phyloP scores from a whole-genome alignment of 1,140 invertebrate species.

The Triops cancriformis region DNA sequence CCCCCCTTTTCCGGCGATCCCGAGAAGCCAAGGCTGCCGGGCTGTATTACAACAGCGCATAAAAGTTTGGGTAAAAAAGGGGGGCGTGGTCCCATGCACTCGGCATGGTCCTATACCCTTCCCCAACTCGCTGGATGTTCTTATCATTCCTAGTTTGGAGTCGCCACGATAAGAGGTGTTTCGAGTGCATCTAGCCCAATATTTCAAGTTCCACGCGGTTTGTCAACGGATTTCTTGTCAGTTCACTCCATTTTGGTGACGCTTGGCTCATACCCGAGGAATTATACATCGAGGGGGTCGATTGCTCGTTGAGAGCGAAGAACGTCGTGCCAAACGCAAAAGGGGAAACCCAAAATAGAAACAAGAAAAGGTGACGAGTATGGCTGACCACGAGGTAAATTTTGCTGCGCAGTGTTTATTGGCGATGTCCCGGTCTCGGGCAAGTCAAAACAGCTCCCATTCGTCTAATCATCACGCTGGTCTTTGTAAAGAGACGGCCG shows the following conservation, averaged over 20 bases:
- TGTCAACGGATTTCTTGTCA: no score
- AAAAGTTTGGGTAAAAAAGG: slow-evolving; percentile 7
- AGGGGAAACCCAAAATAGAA: neutral
- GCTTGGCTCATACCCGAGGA: no score
- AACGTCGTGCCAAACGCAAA: neutral
- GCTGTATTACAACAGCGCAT: slow-evolving; percentile 5
- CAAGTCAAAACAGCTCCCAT: slow-evolving; percentile 16
- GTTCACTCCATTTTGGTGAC: no score
- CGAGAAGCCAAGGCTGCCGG: slow-evolving; percentile 3
- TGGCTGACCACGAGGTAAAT: slow-evolving; percentile 45
- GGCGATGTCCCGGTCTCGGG: slow-evolving; percentile 44
- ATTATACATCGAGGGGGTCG: neutral
- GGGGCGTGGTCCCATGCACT: neutral
- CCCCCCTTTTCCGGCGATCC: neutral
- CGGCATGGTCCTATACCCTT: neutral
- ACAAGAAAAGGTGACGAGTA: neutral
- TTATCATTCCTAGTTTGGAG: neutral
- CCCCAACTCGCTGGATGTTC: neutral
- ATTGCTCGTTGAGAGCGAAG: neutral
- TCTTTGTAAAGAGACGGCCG: slow-evolving; percentile 25
- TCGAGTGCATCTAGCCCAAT: neutral
- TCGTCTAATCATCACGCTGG: slow-evolving; percentile 24
- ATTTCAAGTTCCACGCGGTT: neutral
- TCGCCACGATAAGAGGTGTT: neutral
- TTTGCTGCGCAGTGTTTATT: slow-evolving; percentile 52